phyloP scores from a whole-genome alignment of 2,113 vertebrate genomes.

The Ctenodactylus gundi region DNA sequence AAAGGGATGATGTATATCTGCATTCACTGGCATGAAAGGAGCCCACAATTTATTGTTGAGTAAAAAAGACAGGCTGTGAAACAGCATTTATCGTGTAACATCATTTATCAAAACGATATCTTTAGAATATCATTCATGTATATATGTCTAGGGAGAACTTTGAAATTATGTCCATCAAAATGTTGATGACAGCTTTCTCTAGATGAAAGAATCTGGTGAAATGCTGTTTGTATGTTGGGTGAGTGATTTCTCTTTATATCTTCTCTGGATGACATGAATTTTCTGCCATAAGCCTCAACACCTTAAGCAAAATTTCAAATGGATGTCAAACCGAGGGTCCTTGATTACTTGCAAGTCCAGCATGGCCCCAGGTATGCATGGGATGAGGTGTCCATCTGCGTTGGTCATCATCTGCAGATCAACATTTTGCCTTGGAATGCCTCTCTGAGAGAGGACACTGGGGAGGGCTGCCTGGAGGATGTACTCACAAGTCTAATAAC shows the following conservation, averaged over 20 bases:
- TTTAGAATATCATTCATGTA: conserved; percentile 16
- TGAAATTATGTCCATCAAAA: background rate
- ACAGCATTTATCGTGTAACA: background rate
- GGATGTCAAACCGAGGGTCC: background rate
- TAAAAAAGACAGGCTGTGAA: conserved; percentile 25
- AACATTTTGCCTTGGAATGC: background rate
- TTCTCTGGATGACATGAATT: background rate
- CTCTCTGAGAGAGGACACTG: background rate
- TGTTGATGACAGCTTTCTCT: background rate
- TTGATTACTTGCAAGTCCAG: background rate
- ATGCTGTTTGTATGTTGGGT: background rate
- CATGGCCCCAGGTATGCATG: fast-evolving
- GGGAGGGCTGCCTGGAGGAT: background rate
- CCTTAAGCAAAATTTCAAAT: background rate
- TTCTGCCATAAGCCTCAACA: background rate
- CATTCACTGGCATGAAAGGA: conserved; percentile 6
- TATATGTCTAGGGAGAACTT: background rate
- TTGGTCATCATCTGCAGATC: too few species aligned
- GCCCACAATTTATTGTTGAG: conserved; percentile 4
- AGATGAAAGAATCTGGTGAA: background rate
- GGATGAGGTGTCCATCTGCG: background rate
- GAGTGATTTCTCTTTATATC: background rate
- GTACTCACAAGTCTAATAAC: background rate
- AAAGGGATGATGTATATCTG: conserved; percentile 22
- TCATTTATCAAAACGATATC: conserved; percentile 46